A percentile compares a stretch with the other conserved stretches of the same genome.
Evolutionary conservation across 2,888 invertebrate species (phyloP).

Genomic region (Ormyrus pomaceus): DNA sequence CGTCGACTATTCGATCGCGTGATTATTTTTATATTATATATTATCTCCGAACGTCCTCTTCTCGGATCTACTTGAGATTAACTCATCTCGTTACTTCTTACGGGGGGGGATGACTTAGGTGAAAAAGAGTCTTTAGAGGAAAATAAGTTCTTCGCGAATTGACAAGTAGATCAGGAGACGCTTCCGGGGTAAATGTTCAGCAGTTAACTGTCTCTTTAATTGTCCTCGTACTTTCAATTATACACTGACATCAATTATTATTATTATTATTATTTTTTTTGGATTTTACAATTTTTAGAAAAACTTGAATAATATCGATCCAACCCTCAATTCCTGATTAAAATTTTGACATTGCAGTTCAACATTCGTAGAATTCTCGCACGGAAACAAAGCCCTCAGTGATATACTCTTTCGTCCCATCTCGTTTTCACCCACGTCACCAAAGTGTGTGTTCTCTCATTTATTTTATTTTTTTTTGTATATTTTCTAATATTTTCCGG

Average conservation of each 20-base stretch:
- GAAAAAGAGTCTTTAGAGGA: slow-evolving; percentile 72
- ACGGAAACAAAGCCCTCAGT: slow-evolving; percentile 18
- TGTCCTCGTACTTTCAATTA: not conserved
- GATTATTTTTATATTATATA: slow-evolving; percentile 40
- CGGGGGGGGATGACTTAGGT: slow-evolving; percentile 59
- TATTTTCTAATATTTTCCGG: slow-evolving; percentile 6
- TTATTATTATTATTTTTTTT: not conserved
- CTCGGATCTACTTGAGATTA: slow-evolving; percentile 52
- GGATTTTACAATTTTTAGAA: not conserved
- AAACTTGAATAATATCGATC: slow-evolving; percentile 4
- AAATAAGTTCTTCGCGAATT: slow-evolving; percentile 71
- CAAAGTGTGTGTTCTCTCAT: not conserved
- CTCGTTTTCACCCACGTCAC: slow-evolving; percentile 43
- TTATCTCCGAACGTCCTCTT: slow-evolving; percentile 48
- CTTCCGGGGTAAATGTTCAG: slow-evolving; percentile 34
- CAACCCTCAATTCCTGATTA: slow-evolving; percentile 48
- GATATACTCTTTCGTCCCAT: not conserved
- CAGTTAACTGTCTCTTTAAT: slow-evolving; percentile 11
- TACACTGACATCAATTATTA: slow-evolving; percentile 10
- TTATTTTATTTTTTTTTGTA: slow-evolving; percentile 11
- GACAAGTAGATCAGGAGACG: slow-evolving; percentile 70
- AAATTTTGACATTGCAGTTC: slow-evolving; percentile 49
- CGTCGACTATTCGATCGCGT: slow-evolving; percentile 17
- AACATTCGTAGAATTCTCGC: not conserved
- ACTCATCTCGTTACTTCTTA: slow-evolving; percentile 32